Percentiles rank a stretch among this genome's conserved stretches.
Conservation (phyloP, 2,113 vertebrate genomes). For the Gymnogyps californianus region DNA sequence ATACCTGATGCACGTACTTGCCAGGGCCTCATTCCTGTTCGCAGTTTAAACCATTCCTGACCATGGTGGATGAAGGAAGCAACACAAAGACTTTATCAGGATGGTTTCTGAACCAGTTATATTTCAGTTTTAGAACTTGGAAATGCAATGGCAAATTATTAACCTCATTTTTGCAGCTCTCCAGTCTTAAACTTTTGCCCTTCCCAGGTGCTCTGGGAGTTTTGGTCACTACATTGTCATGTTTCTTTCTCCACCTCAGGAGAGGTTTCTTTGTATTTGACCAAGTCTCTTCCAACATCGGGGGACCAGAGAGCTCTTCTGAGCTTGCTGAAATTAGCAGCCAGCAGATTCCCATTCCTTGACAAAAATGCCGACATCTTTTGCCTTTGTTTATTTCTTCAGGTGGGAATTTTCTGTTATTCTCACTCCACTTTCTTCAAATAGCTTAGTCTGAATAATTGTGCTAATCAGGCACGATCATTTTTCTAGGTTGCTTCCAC, state of each 20-base stretch:
- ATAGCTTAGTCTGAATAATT: background rate
- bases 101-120: background rate
- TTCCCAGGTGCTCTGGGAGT: background rate
- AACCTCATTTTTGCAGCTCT: background rate
- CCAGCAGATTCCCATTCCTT: background rate
- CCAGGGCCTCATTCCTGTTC: background rate
- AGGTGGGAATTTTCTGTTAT: background rate
- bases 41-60: background rate
- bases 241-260: background rate
- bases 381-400: background rate
- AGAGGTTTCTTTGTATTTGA: background rate
- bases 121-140: background rate
- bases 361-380: background rate
- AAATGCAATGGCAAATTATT: background rate
- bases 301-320: background rate
- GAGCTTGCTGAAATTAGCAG: background rate
- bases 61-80: background rate
- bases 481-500: background rate
- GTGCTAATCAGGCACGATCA: background rate
- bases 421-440: background rate
- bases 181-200: background rate
- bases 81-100: background rate
- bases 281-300: background rate
- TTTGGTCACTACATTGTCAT: accelerated
- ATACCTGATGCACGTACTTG: background rate